Base-by-base conservation (phyloP, 2,888 invertebrate genomes). In the Itoplectis maculator region DNA sequence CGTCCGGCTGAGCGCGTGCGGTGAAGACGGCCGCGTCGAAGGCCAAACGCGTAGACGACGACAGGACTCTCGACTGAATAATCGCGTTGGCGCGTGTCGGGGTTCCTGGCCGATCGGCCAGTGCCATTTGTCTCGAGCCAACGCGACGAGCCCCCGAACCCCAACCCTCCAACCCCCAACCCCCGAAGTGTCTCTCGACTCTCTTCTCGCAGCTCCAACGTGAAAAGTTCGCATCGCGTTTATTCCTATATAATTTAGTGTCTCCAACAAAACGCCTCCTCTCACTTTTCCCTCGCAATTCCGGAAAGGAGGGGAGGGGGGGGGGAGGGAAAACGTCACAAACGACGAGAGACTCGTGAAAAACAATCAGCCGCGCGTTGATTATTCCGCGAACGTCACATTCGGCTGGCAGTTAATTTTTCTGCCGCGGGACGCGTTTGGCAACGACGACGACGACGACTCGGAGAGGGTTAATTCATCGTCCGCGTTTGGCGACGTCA, bases 91-190 rank as follows among this genome's bases (percentile, higher is more conserved):
- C 85, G 88, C 92, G 92, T 91, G 91, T 89, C 86, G 84, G 86
- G 83, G 45, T 45, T 72, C 85, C 87, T 87, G 82, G n/a, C 83
- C 86, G 59, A 81, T 84, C 81, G 61, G 83, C 85, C 85, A 86
- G 87, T 88, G 85, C 88, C 90, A 91, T 91, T 91, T 90, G 87
- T 91, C 91, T 90, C 86, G 87, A 88, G 87, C 88, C 84, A n/a
- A n/a, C n/a, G n/a, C n/a, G n/a, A n/a, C n/a, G n/a, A n/a, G n/a
- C n/a, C n/a, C n/a, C n/a, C n/a, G n/a, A n/a, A n/a, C n/a, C n/a
- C n/a, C n/a, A n/a, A n/a, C n/a, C n/a, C n/a, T n/a, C n/a, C n/a
- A n/a, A n/a, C n/a, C n/a, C n/a, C n/a, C n/a, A n/a, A n/a, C n/a
- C n/a, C n/a, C n/a, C n/a, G n/a, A n/a, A n/a, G n/a, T n/a, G n/a